Percentiles rank a stretch among this genome's conserved stretches.
Evolutionary conservation across 2,797 vertebrate species (phyloP).

Genomic region (Diglossa cyanea): DNA sequence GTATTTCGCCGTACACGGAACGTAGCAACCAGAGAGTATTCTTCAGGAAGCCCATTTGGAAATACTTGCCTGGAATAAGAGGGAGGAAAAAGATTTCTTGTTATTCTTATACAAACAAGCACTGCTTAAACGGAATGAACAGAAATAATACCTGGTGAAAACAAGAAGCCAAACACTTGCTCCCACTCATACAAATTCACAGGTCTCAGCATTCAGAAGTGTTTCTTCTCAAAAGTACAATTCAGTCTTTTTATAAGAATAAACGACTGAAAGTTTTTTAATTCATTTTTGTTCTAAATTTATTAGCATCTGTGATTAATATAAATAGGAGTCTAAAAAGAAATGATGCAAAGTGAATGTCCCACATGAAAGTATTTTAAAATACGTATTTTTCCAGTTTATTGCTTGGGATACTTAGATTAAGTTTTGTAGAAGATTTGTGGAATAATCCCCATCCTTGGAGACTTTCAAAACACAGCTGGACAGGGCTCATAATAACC

Average conservation of each 20-base stretch:
- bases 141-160: not conserved
- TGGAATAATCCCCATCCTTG: not conserved
- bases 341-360: not conserved
- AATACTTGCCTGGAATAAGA: slow-evolving; percentile 81
- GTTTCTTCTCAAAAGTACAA: not conserved
- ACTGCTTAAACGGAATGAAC: not conserved
- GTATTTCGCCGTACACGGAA: slow-evolving; percentile 90
- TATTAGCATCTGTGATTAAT: not conserved
- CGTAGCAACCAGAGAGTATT: slow-evolving; percentile 84
- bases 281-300: not conserved
- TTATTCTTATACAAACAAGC: not conserved
- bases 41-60: slow-evolving; percentile 87
- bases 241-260: not conserved
- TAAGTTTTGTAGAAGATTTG: not conserved
- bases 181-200: not conserved
- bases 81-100: not conserved
- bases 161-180: not conserved
- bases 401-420: not conserved
- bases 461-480: slow-evolving; percentile 1
- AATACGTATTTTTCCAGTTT: not conserved
- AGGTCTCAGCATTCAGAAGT: not conserved
- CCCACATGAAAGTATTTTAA: not conserved
- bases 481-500: not conserved
- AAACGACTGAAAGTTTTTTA: not conserved
- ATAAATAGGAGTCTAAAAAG: not conserved